Base-by-base conservation (phyloP, 2,797 vertebrate genomes). In the Gambelia wislizenii region DNA sequence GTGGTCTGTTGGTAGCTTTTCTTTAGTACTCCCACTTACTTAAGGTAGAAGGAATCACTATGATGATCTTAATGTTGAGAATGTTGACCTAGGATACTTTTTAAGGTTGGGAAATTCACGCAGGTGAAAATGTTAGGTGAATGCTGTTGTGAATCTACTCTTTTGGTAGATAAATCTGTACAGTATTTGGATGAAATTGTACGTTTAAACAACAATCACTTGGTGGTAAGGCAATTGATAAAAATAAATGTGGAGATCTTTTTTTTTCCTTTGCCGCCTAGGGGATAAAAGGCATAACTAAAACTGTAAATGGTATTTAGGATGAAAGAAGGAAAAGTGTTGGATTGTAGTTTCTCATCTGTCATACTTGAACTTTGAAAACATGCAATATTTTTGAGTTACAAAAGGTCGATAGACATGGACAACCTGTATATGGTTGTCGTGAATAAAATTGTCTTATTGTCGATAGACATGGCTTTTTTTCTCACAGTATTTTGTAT, bases 1-100 rank as follows among this genome's bases (percentile, higher is more conserved):
- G 30, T 87, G 33, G 42, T 84, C 42, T 27, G 0, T 64, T 87
- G 77, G 44, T 91, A 42, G 59, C 87, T 86, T 67, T 8, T 42
- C 52, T 90, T 88, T 86, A 16, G 91, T 89, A 89, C 86, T 95
- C 89, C 44, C 69, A 49, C 84, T 89, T 89, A 44, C n/a, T 92
- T 91, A 89, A 79, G 69, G 88, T 84, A 72, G 86, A 91, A 91
- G 30, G 59, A 18, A 64, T 91, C 22, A 16, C 92, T 91, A 36
- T 67, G 75, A 30, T 91, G 1, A 74, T 88, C 30, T 89, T 85
- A 0, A 0, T 56, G 8, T 39, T 14, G 89, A 54, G 54, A 88
- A 69, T 75, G 7, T 0, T 85, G 74, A 84, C 74, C 14, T 75
- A 27, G 22, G 56, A 80, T 92, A 91, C 89, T 87, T 72, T 70